Conservation (phyloP, 2,797 vertebrate species). For the Mus spretus region DNA sequence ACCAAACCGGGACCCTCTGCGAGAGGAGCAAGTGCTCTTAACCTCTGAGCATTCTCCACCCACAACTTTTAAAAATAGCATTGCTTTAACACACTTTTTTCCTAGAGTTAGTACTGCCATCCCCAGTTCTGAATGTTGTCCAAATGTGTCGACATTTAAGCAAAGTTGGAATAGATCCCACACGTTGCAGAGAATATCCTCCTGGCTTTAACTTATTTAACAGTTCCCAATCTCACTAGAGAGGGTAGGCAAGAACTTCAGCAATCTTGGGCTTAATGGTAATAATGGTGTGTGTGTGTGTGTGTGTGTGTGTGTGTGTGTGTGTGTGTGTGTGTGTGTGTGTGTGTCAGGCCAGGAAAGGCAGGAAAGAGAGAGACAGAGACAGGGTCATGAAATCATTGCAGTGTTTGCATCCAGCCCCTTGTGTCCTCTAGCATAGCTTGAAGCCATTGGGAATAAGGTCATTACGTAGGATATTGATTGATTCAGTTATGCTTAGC, state of each 20-base stretch:
- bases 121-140: not conserved
- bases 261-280: not conserved
- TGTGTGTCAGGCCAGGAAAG: not conserved
- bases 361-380: not conserved
- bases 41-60: not conserved
- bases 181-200: not conserved
- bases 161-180: constrained; percentile 22
- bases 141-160: not conserved
- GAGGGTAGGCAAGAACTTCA: not conserved
- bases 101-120: not conserved
- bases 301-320: not conserved
- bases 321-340: not conserved
- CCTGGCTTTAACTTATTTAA: not conserved
- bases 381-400: not conserved
- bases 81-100: not conserved
- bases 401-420: not conserved
- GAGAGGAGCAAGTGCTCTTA: not conserved
- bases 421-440: not conserved
- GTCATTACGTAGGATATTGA: not conserved
- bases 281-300: not conserved
- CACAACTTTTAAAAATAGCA: not conserved
- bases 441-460: not conserved
- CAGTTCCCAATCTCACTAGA: not conserved
- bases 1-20: not conserved
- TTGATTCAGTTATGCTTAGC: not conserved